Percentiles rank a stretch among this genome's conserved stretches.
phyloP scores from a whole-genome alignment of 2,888 invertebrate genomes.

The Ischnus inquisitorius region DNA sequence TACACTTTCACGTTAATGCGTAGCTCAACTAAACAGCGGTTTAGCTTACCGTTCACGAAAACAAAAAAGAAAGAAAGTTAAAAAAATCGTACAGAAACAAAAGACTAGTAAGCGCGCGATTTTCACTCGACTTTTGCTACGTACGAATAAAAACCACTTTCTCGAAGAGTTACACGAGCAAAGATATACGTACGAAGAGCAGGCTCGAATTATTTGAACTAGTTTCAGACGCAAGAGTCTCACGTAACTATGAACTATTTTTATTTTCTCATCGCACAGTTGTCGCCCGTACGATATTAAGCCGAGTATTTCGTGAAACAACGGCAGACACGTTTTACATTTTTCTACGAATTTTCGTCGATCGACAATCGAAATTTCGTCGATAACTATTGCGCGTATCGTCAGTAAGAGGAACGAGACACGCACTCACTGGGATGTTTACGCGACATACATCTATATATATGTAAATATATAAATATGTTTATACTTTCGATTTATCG shows the following conservation, averaged over 20 bases:
- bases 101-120: conserved; percentile 4
- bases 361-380: not conserved
- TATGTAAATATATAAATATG: not conserved
- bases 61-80: not conserved
- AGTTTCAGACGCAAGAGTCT: not conserved
- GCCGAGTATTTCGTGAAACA: not conserved
- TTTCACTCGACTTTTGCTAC: not conserved
- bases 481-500: not conserved
- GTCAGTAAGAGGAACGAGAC: not conserved
- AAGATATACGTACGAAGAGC: not conserved
- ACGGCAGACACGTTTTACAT: conserved; percentile 1
- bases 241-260: conserved; percentile 18
- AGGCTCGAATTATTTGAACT: conserved; percentile 13
- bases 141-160: conserved; percentile 26
- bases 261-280: not conserved
- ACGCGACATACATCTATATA: not conserved
- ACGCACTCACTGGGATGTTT: conserved; percentile 9
- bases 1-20: conserved; percentile 47
- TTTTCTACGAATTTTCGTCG: not conserved
- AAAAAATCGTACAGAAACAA: conserved; percentile 2
- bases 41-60: not conserved
- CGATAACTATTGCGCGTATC: not conserved
- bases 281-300: not conserved
- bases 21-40: not conserved
- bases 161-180: not conserved